Base-by-base conservation (phyloP, 35 echinoderm and acorn worm genomes). In the Stichopus chloronotus region DNA sequence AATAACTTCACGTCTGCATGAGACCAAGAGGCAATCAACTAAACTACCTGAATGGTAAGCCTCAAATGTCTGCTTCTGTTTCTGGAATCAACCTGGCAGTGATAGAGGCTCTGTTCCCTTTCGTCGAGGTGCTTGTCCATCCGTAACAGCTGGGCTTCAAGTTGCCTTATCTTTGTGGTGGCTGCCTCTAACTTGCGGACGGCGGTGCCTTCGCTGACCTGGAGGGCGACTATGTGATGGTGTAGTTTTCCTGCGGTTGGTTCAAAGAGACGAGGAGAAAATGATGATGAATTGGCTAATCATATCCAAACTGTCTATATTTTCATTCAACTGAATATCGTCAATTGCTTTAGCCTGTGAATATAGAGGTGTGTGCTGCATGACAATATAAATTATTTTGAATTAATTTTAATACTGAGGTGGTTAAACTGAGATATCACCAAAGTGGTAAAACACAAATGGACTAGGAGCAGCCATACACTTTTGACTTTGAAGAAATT, bases 181-280 rank as follows among this genome's bases (percentile, higher is more conserved):
- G 97, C 91, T 17, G 93, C 93, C 57, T 99, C 88, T 12, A 96
- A 83, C 56, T 99, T 99, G 43, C 97, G 87, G 43, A 99, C 97
- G 0, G 97, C 97, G 17, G 97, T 99, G 6, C 97, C 97, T 77
- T 99, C 97, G 76, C 97, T 99, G 9, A 99, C 95, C 77, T 99
- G 97, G 1, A 99, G 92, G 21, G 97, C 97, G 24, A 99, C 97
- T 14, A 99, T 99, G 68, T 99, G 97, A 74, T 99, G 97, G 71
- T 99, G 97, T 9, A 99, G 89, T 63, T 99, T 99, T 5, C 97
- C 97, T 99, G 59, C 6, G 52, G 57, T 11, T 58, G 8, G 22
- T 74, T 43, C 30, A 43, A 43, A 43, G 30, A 43, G 30, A 3
- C 30, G 1, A 43, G 30, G 30, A 43, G 30, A 43, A 43, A 43